Percentiles rank a stretch among this genome's conserved stretches.
Evolutionary conservation across 2,888 invertebrate genomes (phyloP).

Genomic region (Yponomeuta plumbellus): DNA sequence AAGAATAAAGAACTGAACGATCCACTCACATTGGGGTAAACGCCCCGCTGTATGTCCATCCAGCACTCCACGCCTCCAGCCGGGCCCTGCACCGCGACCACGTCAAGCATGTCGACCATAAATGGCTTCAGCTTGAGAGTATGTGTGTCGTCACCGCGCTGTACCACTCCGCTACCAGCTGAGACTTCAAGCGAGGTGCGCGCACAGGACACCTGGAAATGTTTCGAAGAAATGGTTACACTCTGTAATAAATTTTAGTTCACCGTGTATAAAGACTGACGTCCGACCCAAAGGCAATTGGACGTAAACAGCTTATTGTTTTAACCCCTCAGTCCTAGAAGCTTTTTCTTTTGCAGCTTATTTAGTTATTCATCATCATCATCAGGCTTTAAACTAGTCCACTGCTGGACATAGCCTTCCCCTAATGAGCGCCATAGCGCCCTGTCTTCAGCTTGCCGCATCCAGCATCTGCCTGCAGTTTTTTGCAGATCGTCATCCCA

Average conservation of each 20-base stretch:
- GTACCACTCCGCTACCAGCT: constrained; percentile 22
- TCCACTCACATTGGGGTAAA: constrained; percentile 79
- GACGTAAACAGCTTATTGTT: too few relatives aligned
- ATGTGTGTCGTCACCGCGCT: constrained; percentile 39
- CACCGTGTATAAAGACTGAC: too few relatives aligned
- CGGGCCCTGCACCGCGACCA: constrained; percentile 79
- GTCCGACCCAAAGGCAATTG: too few relatives aligned
- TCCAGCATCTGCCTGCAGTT: too few relatives aligned
- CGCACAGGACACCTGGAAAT: constrained; percentile 60
- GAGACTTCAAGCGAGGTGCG: constrained; percentile 59
- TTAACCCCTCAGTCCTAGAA: too few relatives aligned
- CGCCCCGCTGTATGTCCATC: constrained; percentile 85
- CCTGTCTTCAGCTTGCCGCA: too few relatives aligned
- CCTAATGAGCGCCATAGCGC: too few relatives aligned
- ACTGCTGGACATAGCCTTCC: too few relatives aligned
- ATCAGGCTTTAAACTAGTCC: too few relatives aligned
- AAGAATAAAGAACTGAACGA: neutral
- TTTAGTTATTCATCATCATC: too few relatives aligned
- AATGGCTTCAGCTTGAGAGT: constrained; percentile 77
- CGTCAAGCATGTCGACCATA: constrained; percentile 82
- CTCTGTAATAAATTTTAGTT: constrained; percentile 35
- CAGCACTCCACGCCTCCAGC: constrained; percentile 82
- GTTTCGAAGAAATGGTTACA: constrained; percentile 45
- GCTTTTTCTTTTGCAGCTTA: too few relatives aligned
- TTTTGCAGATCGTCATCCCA: too few relatives aligned